Evolutionary conservation across 1,140 invertebrate genomes (phyloP), one percentile per base, ranked within the genome.

Genomic region (Holotrichia oblita): DNA sequence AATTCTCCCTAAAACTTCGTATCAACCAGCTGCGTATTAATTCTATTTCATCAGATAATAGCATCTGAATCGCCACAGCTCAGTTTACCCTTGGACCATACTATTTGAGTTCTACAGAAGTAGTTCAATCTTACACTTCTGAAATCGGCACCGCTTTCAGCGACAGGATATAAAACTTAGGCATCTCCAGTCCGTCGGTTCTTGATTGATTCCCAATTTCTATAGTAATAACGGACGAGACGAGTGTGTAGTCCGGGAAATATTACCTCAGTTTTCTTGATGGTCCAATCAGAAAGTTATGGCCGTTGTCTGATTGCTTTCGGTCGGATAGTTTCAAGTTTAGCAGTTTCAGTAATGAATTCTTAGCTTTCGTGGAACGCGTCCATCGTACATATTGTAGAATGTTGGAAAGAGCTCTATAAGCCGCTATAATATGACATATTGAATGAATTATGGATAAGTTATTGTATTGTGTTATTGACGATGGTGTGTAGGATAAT

Each of bases 121-220:
- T 55, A 55, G 48, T 55, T 55, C 14, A 55, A 17, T 55, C 17
- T 55, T 55, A 55, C 14, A 55, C 12, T 17, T 2, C 48, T 3
- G 48, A n/a, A 55, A 55, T 55, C 6, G 48, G 48, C 48, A 55
- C n/a, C 44, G 44, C 10, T 48, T 12, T 48, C 1, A 3, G n/a
- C 44, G 44, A 48, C n/a, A 48, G 44, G 44, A 48, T n/a, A 48
- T 55, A 55, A 55, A n/a, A 55, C 48, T 55, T 55, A 17, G 48
- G 12, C 48, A 55, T 55, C 48, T 55, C 48, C 48, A 17, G n/a
- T 55, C 14, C 12, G 48, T 17, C 48, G 48, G 82, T 80, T 81
- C 82, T 83, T 83, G 82, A 83, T 83, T 83, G 82, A 83, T 83
- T 83, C 79, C 77, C 81, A 79, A 82, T 81, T 82, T 79, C 79